Conservation (phyloP, 1,140 invertebrate species). For the Lineus longissimus region DNA sequence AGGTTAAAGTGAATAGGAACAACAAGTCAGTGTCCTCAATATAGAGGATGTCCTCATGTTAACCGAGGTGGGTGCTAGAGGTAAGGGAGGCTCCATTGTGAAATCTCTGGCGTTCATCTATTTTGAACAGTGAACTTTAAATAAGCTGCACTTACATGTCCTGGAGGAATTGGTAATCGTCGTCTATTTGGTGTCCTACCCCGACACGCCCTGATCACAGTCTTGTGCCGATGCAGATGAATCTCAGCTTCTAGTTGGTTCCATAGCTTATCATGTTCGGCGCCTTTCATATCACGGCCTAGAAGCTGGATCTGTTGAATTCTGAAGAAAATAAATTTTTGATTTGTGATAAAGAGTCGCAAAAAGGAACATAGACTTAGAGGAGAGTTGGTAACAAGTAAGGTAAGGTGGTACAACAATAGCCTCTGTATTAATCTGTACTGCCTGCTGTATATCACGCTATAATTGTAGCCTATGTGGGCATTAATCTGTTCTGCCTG, state of each 20-base stretch:
- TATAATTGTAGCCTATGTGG: too few species aligned
- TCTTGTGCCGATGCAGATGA: constrained; percentile 78
- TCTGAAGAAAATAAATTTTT: constrained; percentile 47
- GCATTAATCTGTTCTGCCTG: too few species aligned
- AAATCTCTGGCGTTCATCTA: too few species aligned
- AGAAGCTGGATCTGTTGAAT: constrained; percentile 85
- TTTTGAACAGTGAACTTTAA: too few species aligned
- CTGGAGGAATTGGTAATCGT: constrained; percentile 54
- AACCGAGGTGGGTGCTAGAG: too few species aligned
- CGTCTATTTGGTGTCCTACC: constrained; percentile 40
- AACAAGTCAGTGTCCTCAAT: too few species aligned
- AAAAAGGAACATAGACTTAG: not conserved
- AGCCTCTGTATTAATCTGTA: too few species aligned
- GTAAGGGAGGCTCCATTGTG: too few species aligned
- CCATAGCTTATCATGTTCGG: constrained; percentile 77
- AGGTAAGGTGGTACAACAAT: too few species aligned
- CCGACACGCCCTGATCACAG: constrained; percentile 63
- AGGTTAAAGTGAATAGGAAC: too few species aligned
- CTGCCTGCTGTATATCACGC: too few species aligned
- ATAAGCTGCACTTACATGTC: constrained; percentile 53
- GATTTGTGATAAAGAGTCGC: not conserved
- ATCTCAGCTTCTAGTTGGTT: constrained; percentile 82
- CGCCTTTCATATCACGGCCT: constrained; percentile 68
- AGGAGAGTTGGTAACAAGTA: not conserved
- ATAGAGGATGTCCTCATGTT: too few species aligned